phyloP scores from a whole-genome alignment of 2,113 vertebrate genomes.

The Sterrhoptilus dennistouni region DNA sequence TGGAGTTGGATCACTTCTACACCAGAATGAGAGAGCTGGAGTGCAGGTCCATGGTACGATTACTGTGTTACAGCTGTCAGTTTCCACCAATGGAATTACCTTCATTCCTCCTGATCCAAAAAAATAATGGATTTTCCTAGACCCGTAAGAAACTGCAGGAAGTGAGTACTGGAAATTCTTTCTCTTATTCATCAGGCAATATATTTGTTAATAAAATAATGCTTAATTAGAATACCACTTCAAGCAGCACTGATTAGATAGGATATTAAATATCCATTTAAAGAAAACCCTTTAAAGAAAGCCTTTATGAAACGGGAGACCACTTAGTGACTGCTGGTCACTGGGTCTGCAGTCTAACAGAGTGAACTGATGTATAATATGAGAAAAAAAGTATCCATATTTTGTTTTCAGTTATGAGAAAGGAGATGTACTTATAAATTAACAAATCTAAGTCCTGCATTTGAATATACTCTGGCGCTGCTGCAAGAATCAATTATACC shows the following conservation, averaged over 20 bases:
- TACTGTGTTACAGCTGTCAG: not conserved
- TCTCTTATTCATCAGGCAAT: not conserved
- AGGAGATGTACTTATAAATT: not conserved
- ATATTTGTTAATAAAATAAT: not conserved
- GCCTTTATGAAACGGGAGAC: not conserved
- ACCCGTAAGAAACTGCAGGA: not conserved
- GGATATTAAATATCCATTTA: not conserved
- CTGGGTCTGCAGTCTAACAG: not conserved
- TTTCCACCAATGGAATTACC: not conserved
- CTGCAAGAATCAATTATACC: not conserved
- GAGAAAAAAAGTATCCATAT: not conserved
- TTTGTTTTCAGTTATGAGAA: not conserved
- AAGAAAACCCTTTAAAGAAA: not conserved
- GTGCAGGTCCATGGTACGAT: not conserved
- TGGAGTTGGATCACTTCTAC: not conserved
- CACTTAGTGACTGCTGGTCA: not conserved
- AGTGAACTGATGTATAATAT: not conserved
- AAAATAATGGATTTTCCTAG: not conserved
- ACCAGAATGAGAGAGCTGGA: not conserved
- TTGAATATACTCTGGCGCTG: not conserved
- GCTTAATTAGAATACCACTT: not conserved
- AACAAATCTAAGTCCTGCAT: not conserved
- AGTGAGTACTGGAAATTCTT: not conserved
- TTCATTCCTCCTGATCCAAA: not conserved
- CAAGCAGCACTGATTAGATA: not conserved